Conservation (phyloP, 2,113 vertebrate genomes). For the Tinamus guttatus region DNA sequence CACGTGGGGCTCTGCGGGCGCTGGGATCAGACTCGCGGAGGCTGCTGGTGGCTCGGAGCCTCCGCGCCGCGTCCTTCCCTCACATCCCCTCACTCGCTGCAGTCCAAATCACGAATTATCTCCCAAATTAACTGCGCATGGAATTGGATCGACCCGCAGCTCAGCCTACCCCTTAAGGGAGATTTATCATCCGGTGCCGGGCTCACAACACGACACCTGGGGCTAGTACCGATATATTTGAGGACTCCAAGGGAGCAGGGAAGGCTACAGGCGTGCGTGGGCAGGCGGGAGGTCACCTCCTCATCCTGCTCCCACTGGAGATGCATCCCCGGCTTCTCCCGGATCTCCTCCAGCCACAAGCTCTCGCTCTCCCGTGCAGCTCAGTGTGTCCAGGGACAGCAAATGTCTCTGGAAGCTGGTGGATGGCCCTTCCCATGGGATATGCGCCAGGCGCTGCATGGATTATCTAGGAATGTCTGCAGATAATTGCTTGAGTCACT, state of each 20-base stretch:
- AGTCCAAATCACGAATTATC: neutral
- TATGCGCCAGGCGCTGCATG: neutral
- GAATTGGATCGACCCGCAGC: neutral
- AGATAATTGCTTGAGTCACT: no score
- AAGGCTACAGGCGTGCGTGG: neutral
- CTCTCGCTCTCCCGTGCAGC: no score
- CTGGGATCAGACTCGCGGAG: no score
- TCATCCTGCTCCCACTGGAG: no score
- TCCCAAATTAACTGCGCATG: neutral
- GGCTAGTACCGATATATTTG: neutral
- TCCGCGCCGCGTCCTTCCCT: no score
- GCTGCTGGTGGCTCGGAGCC: no score
- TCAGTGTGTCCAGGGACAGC: neutral
- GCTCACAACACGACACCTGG: neutral
- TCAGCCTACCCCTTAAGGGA: neutral
- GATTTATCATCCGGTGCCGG: neutral
- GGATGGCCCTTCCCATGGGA: accelerated
- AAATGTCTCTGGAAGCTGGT: neutral
- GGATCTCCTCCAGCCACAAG: no score
- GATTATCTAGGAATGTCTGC: neutral
- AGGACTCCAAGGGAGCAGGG: neutral
- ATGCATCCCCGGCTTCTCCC: no score
- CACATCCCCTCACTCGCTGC: no score
- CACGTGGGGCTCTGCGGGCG: no score
- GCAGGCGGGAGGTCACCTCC: no score